phyloP scores from a whole-genome alignment of 35 echinoderm and acorn worm genomes.

The Apostichopus japonicus region DNA sequence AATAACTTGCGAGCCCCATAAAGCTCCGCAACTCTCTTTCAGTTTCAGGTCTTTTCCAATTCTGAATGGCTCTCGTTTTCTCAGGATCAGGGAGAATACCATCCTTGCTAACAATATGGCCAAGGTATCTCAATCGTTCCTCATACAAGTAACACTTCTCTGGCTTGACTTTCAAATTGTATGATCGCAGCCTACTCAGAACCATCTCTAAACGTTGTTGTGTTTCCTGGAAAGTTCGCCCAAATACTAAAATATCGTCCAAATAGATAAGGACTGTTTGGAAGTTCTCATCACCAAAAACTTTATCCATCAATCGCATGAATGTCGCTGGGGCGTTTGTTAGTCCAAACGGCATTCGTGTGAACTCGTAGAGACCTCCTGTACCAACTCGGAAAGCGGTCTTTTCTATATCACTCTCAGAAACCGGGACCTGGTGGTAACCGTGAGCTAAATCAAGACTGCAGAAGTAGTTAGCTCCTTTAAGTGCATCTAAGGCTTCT shows the following conservation, averaged over 20 bases:
- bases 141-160: not conserved
- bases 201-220: constrained; percentile 63
- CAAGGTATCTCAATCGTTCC: not conserved
- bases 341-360: constrained; percentile 63
- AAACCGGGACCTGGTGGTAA: constrained; percentile 59
- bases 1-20: constrained; percentile 75
- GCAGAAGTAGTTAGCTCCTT: constrained; percentile 66
- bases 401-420: constrained; percentile 43
- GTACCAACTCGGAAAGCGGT: constrained; percentile 61
- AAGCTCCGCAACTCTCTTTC: constrained; percentile 58
- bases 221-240: constrained; percentile 58
- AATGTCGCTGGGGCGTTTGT: constrained; percentile 70
- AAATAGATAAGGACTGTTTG: constrained; percentile 51
- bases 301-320: constrained; percentile 67
- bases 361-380: constrained; percentile 63
- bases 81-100: constrained; percentile 62
- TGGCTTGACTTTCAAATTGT: not conserved
- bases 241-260: constrained; percentile 77
- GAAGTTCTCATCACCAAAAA: constrained; percentile 69
- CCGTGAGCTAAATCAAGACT: constrained; percentile 48
- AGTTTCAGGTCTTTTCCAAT: constrained; percentile 60
- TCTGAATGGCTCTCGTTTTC: constrained; percentile 57
- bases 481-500: constrained; percentile 49
- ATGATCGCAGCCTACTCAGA: not conserved
- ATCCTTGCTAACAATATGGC: not conserved